Base-by-base conservation (phyloP, 1,140 invertebrate species). In the Calycopis cecrops region DNA sequence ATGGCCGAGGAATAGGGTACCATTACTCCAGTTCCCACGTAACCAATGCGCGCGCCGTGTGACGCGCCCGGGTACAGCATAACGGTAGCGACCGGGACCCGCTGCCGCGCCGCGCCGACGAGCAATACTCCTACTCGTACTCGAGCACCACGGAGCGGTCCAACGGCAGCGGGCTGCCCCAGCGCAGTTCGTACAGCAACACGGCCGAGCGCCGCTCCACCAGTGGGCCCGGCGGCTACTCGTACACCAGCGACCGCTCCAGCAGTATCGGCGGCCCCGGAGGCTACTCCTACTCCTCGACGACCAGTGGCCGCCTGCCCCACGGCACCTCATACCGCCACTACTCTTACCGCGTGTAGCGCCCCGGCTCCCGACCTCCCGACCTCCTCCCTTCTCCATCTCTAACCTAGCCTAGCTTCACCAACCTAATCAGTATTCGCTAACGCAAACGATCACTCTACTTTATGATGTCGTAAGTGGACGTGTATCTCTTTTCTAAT, bases 101-200 rank as follows among this genome's bases (percentile, higher is more conserved):
- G 67, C 77, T 89, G 65, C 90, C 91, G 65, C 88, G 92, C 65
- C 90, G 92, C 82, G 91, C 92, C 52, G 92, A 94, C 83, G 89
- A 93, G 86, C 91, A 93, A 88, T 95, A 95, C 90, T 94, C 92
- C 68, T 95, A 95, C 90, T 93, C 93, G 65, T 95, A 94, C 89
- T 89, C 89, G 80, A 92, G 92, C 79, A 85, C 86, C 67, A 88
- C 73, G 65, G 56, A 79, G 71, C 85, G 89, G 64, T 64, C 76
- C 35, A 58, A 66, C 44, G 82, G 79, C 69, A 60, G 60, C 63
- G 69, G 81, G 10, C 85, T 90, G 67, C 89, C 92, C 60, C 89
- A 91, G 69, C 89, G 91, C 65, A 88, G 89, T 64, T 89, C 89
- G 62, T 93, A 93, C 87, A 90, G 88, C 71, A 92, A 87, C 80